Evolutionary conservation across 2,888 invertebrate genomes (phyloP).

Genomic region (Imbricaverruca yamaguchii): DNA sequence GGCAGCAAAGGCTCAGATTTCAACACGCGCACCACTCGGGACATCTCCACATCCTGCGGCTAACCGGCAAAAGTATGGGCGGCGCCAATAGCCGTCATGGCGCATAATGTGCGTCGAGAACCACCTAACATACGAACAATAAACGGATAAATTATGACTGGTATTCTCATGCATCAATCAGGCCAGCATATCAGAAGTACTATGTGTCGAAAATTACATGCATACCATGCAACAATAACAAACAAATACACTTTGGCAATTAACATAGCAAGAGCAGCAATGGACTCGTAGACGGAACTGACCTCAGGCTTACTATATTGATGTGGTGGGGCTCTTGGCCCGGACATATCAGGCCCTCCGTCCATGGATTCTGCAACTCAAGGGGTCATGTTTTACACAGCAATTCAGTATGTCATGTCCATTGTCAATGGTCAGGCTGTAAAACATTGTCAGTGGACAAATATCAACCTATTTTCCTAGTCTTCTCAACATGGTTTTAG

Average conservation of each 20-base stretch:
- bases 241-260: not conserved
- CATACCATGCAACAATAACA: not conserved
- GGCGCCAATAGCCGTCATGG: too few relatives aligned
- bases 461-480: too few relatives aligned
- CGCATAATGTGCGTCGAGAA: too few relatives aligned
- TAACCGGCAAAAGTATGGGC: too few relatives aligned
- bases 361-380: constrained; percentile 27
- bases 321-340: not conserved
- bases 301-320: not conserved
- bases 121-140: too few relatives aligned
- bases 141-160: not conserved
- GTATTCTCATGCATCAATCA: not conserved
- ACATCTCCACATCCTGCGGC: too few relatives aligned
- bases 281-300: not conserved
- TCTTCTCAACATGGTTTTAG: too few relatives aligned
- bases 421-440: too few relatives aligned
- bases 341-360: not conserved
- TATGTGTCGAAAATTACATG: not conserved
- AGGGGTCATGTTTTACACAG: not conserved
- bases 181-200: not conserved
- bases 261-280: not conserved
- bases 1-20: too few relatives aligned
- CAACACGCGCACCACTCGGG: too few relatives aligned
- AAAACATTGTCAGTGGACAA: too few relatives aligned
- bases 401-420: too few relatives aligned